Evolutionary conservation across 2,797 vertebrate species (phyloP).

Genomic region (Hybognathus amarus): DNA sequence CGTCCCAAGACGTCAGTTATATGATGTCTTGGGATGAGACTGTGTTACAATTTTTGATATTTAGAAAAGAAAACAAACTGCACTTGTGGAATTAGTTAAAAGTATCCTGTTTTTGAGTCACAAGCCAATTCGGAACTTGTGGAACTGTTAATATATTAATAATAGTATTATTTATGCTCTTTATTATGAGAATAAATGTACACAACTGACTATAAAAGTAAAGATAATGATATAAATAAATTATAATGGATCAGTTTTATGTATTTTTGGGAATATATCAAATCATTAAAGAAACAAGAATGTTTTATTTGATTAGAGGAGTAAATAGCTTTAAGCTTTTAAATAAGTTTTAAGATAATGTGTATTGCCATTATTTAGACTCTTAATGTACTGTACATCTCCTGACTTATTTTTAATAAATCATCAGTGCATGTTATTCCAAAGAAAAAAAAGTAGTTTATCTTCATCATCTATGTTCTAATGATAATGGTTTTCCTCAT

Average conservation of each 20-base stretch:
- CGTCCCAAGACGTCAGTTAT: too few species aligned
- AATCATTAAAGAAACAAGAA: neutral
- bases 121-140: neutral
- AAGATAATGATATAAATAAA: neutral
- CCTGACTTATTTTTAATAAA: neutral
- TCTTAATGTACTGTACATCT: neutral
- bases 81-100: neutral
- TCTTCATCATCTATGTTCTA: neutral
- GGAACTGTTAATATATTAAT: neutral
- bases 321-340: too few species aligned
- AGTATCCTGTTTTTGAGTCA: neutral
- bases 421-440: neutral
- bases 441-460: neutral
- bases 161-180: neutral
- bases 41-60: too few species aligned
- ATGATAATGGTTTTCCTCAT: neutral
- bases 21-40: too few species aligned
- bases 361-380: neutral
- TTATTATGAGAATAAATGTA: neutral
- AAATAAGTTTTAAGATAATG: too few species aligned
- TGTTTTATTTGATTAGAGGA: too few species aligned
- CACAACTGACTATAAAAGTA: neutral
- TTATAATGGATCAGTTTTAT: too few species aligned
- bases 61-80: neutral
- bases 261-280: neutral